Conservation (phyloP, 2,888 invertebrate genomes). For the Troides oblongomaculatus region DNA sequence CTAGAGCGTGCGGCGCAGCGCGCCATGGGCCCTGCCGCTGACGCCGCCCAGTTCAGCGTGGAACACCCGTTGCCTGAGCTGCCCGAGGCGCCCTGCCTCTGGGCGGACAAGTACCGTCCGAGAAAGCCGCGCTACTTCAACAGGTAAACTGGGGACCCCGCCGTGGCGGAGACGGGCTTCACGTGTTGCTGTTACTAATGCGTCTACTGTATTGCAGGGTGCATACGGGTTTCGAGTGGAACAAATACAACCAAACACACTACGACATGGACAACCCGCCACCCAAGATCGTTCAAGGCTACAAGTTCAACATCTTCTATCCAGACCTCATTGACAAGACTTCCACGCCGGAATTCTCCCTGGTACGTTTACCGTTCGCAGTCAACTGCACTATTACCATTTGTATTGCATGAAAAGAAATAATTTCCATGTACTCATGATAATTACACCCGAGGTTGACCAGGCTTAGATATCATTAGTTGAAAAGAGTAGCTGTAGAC, state of each 20-base stretch:
- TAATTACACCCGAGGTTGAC: no score
- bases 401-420: no score
- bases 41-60: slow-evolving; percentile 95
- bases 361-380: slow-evolving; percentile 63
- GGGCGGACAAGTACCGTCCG: slow-evolving; percentile 99
- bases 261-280: slow-evolving; percentile 99
- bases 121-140: slow-evolving; percentile 99
- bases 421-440: no score
- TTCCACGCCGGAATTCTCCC: slow-evolving; percentile 94
- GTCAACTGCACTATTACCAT: no score
- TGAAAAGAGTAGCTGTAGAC: no score
- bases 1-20: slow-evolving; percentile 71
- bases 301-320: slow-evolving; percentile 99
- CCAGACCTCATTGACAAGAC: slow-evolving; percentile 98
- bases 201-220: slow-evolving; percentile 76
- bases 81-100: slow-evolving; percentile 92
- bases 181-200: no score
- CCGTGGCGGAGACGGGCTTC: neutral
- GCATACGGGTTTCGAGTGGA: slow-evolving; percentile 99
- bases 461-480: no score
- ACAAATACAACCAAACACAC: slow-evolving; percentile 99
- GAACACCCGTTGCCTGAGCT: slow-evolving; percentile 91
- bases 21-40: slow-evolving; percentile 90
- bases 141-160: slow-evolving; percentile 50
- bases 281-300: slow-evolving; percentile 99